Conservation (phyloP, 1,140 invertebrate species). For the Bombyx mandarina region DNA sequence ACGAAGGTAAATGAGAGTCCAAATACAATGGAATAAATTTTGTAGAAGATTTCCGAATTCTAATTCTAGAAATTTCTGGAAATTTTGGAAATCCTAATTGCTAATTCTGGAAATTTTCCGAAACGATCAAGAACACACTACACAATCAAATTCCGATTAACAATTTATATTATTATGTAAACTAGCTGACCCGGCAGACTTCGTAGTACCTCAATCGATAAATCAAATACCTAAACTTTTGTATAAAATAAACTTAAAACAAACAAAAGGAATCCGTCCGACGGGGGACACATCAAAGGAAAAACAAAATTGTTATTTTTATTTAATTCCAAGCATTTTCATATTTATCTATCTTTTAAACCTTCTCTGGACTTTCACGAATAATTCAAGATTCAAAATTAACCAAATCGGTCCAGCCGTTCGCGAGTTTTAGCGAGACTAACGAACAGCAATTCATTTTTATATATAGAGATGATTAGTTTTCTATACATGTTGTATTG, state of each 20-base stretch:
- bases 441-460: no score
- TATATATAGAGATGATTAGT: conserved; percentile 15
- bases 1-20: conserved; percentile 83
- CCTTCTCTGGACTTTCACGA: not conserved
- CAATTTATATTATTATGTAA: not conserved
- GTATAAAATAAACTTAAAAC: no score
- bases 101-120: not conserved
- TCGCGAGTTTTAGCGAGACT: no score
- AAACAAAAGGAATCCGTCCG: no score
- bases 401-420: not conserved
- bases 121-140: not conserved
- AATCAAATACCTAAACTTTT: no score
- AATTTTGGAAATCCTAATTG: not conserved
- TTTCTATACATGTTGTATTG: conserved; percentile 37
- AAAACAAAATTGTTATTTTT: no score
- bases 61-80: not conserved
- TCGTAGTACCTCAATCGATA: no score
- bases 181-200: no score
- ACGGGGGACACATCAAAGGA: no score
- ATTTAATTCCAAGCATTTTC: no score
- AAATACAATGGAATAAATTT: not conserved
- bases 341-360: no score
- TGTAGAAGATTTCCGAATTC: no score
- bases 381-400: conserved; percentile 11
- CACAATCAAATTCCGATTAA: not conserved